phyloP scores from a whole-genome alignment of 2,888 invertebrate species.

The Acronicta leporina region DNA sequence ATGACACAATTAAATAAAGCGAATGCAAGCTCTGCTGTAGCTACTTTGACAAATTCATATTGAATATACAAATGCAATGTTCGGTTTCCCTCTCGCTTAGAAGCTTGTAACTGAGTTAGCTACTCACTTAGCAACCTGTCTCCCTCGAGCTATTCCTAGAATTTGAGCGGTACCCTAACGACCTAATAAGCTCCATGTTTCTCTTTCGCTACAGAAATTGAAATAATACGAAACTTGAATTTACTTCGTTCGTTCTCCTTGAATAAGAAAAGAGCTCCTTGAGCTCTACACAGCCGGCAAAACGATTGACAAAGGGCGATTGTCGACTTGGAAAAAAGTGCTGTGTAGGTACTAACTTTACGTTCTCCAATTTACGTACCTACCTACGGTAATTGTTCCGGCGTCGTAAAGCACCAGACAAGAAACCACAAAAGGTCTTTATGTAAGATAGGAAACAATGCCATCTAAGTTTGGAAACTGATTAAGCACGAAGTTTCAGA shows the following conservation, averaged over 20 bases:
- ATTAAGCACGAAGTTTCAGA: constrained; percentile 20
- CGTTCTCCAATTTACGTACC: too few relatives aligned
- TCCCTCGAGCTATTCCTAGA: constrained; percentile 33
- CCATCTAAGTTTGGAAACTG: constrained; percentile 24
- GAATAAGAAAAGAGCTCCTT: constrained; percentile 20
- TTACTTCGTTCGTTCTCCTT: constrained; percentile 30
- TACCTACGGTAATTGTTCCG: constrained; percentile 7
- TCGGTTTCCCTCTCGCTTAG: neutral
- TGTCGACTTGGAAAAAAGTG: constrained; percentile 24
- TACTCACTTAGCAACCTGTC: constrained; percentile 33
- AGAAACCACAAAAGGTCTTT: constrained; percentile 5
- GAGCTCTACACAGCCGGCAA: constrained; percentile 26
- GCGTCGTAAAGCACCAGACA: constrained; percentile 17
- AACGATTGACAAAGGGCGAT: constrained; percentile 33
- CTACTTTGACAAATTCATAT: constrained; percentile 22
- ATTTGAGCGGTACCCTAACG: constrained; percentile 28
- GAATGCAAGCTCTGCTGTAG: constrained; percentile 28
- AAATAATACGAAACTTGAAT: constrained; percentile 39
- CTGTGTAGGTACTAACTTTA: constrained; percentile 32
- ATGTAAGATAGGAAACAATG: constrained; percentile 17
- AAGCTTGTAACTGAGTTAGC: constrained; percentile 12
- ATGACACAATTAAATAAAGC: constrained; percentile 17
- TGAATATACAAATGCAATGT: constrained; percentile 37
- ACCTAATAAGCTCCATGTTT: constrained; percentile 32
- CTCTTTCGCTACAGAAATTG: constrained; percentile 34